Conservation (phyloP, 2,888 invertebrate genomes). For the Thymelicus lineola region DNA sequence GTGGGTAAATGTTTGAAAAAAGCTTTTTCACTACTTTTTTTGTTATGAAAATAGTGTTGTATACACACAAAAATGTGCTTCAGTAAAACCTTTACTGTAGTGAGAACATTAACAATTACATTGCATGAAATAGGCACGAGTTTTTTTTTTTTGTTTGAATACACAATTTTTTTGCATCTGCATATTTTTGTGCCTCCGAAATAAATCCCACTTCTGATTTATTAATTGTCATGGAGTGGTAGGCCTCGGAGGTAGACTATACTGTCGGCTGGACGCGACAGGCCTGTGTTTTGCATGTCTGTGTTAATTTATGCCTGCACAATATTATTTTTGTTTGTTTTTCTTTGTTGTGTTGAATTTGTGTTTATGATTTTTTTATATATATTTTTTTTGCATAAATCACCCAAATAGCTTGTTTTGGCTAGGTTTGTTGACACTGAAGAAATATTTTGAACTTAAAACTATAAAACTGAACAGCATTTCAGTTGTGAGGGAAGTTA, state of each 20-base stretch:
- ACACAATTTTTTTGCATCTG: slow-evolving; percentile 18
- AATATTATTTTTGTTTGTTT: slow-evolving; percentile 35
- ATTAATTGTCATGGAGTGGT: slow-evolving; percentile 51
- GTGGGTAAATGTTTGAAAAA: slow-evolving; percentile 69
- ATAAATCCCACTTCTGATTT: slow-evolving; percentile 57
- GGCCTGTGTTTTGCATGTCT: slow-evolving; percentile 45
- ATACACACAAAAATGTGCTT: too few relatives aligned
- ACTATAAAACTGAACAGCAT: neutral
- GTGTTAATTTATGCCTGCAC: slow-evolving; percentile 60
- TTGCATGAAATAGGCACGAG: neutral
- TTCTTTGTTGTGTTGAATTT: neutral
- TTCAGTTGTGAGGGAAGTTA: too few relatives aligned
- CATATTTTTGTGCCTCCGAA: slow-evolving; percentile 50
- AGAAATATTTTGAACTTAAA: neutral
- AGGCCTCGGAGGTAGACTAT: slow-evolving; percentile 64
- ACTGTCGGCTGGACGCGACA: slow-evolving; percentile 55
- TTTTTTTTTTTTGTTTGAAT: neutral
- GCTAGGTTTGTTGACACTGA: too few relatives aligned
- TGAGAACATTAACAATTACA: neutral
- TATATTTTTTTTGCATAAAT: neutral
- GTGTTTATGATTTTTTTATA: slow-evolving; percentile 6
- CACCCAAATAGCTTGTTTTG: neutral
- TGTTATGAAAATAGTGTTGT: neutral
- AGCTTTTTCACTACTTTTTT: neutral
- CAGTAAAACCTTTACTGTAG: too few relatives aligned